Conservation (phyloP, 2,797 vertebrate species). For the Argentina silus region DNA sequence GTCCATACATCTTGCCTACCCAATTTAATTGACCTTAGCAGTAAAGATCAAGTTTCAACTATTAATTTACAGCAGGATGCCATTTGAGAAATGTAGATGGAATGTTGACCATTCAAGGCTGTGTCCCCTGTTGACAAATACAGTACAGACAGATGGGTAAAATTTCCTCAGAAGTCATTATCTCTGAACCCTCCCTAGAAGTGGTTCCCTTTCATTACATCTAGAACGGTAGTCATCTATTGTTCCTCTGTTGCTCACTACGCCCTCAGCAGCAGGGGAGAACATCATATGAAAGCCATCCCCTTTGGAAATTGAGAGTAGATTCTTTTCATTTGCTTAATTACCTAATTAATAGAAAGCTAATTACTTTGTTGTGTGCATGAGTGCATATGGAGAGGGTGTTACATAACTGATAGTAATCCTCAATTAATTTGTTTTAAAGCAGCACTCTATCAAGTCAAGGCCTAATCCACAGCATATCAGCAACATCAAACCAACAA, state of each 20-base stretch:
- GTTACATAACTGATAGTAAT: conserved; percentile 77
- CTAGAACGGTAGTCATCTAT: too few species aligned
- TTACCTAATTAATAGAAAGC: conserved; percentile 82
- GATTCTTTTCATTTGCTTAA: conserved; percentile 80
- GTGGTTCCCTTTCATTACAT: conserved; percentile 48
- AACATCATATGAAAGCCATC: conserved; percentile 54
- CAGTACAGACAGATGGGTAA: conserved; percentile 2
- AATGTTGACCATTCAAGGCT: background rate
- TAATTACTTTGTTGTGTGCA: conserved; percentile 80
- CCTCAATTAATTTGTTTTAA: conserved; percentile 76
- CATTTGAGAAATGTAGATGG: background rate
- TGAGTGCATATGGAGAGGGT: conserved; percentile 62
- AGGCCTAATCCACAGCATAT: conserved; percentile 64
- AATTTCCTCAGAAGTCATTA: conserved; percentile 39
- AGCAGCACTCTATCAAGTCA: conserved; percentile 65
- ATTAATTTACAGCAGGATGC: background rate
- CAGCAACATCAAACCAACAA: conserved; percentile 50
- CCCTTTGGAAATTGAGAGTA: conserved; percentile 69
- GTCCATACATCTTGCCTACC: background rate
- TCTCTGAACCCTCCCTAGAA: conserved; percentile 24
- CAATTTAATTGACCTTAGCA: background rate
- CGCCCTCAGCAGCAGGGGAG: conserved; percentile 48
- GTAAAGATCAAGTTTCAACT: background rate
- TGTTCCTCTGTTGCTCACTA: conserved; percentile 35
- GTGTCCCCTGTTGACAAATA: conserved; percentile 5